Evolutionary conservation across 2,797 vertebrate genomes (phyloP).

Genomic region (Cirrhinus mrigala): DNA sequence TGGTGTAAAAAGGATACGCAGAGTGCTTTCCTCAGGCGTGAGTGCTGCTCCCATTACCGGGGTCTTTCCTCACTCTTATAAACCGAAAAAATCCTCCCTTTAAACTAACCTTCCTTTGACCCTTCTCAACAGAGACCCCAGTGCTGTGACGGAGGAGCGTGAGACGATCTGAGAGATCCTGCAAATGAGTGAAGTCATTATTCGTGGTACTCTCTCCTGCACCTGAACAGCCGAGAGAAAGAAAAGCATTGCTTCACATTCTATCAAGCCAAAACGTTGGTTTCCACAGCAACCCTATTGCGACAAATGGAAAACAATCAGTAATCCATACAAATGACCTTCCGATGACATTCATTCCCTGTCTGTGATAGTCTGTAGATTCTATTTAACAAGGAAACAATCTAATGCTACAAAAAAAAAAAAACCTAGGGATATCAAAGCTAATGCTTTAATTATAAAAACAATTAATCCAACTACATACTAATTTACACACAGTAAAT

Average conservation of each 20-base stretch:
- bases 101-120: conserved; percentile 29
- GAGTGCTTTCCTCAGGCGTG: conserved; percentile 28
- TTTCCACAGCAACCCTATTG: conserved; percentile 19
- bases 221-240: neutral
- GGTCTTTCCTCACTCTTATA: neutral
- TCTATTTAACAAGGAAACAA: conserved; percentile 5
- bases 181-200: conserved; percentile 45
- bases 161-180: neutral
- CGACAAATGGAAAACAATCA: conserved; percentile 24
- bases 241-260: neutral
- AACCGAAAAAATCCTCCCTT: neutral
- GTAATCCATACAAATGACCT: conserved; percentile 20
- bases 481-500: neutral
- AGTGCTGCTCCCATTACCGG: conserved; percentile 35
- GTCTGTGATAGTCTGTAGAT: conserved; percentile 8
- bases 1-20: conserved; percentile 18
- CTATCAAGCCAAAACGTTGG: neutral
- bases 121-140: conserved; percentile 26
- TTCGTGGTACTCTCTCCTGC: neutral
- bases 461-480: neutral
- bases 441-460: neutral
- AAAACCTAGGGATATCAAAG: neutral
- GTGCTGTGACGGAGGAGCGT: neutral
- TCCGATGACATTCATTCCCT: conserved; percentile 20
- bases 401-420: neutral